A percentile compares a stretch with the other conserved stretches of the same genome.
Evolutionary conservation across 2,797 vertebrate genomes (phyloP).

Genomic region (Phoxinus dragarum): DNA sequence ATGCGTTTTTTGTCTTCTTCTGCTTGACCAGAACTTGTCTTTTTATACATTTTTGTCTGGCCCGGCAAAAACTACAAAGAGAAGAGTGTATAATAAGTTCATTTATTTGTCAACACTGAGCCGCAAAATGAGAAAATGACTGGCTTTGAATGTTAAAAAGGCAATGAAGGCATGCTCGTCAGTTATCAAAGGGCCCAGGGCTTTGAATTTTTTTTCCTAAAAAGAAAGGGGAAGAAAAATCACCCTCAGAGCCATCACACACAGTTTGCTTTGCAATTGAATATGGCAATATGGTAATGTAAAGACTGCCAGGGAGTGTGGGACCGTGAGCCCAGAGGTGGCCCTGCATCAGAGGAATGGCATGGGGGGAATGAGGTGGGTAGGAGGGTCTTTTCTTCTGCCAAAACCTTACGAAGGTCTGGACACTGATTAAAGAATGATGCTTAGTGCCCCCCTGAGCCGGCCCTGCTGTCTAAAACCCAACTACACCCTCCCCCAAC

Average conservation of each 20-base stretch:
- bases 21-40: constrained; percentile 73
- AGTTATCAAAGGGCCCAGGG: constrained; percentile 75
- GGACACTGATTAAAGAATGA: constrained; percentile 83
- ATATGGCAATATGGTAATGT: constrained; percentile 89
- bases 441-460: constrained; percentile 75
- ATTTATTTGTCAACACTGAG: constrained; percentile 84
- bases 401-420: constrained; percentile 80
- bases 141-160: constrained; percentile 80
- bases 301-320: constrained; percentile 75
- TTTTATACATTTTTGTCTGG: constrained; percentile 74
- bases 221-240: constrained; percentile 69
- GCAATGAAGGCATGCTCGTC: constrained; percentile 72
- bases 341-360: constrained; percentile 82
- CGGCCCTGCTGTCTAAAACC: constrained; percentile 61
- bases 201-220: constrained; percentile 72
- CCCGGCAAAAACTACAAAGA: constrained; percentile 71
- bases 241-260: constrained; percentile 81
- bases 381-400: constrained; percentile 76
- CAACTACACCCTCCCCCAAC: constrained; percentile 64
- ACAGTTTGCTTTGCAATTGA: constrained; percentile 85
- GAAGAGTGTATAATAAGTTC: constrained; percentile 81
- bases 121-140: constrained; percentile 77
- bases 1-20: constrained; percentile 71
- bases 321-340: constrained; percentile 83
- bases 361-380: constrained; percentile 66